Base-by-base conservation (phyloP, 2,888 invertebrate species). In the Cristatella mucedo region DNA sequence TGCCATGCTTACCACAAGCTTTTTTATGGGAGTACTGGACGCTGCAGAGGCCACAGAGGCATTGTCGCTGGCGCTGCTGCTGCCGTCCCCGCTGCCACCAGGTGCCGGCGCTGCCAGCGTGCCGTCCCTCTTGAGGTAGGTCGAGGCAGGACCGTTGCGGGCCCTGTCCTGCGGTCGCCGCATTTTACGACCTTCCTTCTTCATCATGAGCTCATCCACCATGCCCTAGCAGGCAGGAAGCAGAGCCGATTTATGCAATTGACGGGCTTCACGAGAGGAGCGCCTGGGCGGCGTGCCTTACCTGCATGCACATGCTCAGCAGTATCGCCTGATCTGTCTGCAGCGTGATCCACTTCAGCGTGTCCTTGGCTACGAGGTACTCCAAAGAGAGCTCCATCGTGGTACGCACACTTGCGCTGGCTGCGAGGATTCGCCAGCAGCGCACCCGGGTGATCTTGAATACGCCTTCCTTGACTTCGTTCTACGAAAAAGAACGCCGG, bases 391-490 rank as follows among this genome's bases (percentile, higher is more conserved):
- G 68, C 67, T 91, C 89, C 49, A 83, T 41, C 20, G 49, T 46
- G 18, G 34, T 13, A 26, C 13, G 13, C 13, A 19, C 40, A 24
- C 18, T 38, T 3, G 30, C 33, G 19, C 5, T 9, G 13, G 30
- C 30, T 13, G n/a, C 19, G 16, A 86, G 87, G 34, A 95, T 86
- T 52, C 93, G 74, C 95, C 95, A 97, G 56, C 91, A 91, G 43
- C 86, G 75, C 81, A 95, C 93, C 52, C 93, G 73, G 1, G 91
- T 93, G 29, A 93, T 86, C 66, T 85, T 83, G 65, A 87, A 93
- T 54, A 76, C 74, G 34, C 81, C 79, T 64, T 91, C 91, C 49
- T 76, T 75, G n/a, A 74, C 68, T 33, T 51, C 48, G 41, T 52
- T 49, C 57, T 55, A 1, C n/a, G n/a, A n/a, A n/a, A n/a, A 15